These are phyloP conservation scores for Microplitis mediator DNA, from an alignment of 1,140 invertebrate species.

Conservation along the genomic window DNA sequence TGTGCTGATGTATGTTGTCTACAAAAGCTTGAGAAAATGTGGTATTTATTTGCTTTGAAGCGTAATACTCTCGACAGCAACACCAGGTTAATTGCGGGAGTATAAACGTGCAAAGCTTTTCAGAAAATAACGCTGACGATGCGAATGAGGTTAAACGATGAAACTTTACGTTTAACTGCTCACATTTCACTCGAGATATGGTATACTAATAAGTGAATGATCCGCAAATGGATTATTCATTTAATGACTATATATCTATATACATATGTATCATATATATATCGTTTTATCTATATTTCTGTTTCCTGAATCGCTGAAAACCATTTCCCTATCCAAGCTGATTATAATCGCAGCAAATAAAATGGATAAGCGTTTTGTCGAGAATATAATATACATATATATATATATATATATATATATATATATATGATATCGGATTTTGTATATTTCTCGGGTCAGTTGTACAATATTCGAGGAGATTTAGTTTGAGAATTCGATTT, in stretches of 20 bases:
- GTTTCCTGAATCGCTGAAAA: not conserved
- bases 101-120: slow-evolving; percentile 13
- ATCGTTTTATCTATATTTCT: not conserved
- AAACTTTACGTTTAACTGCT: slow-evolving; percentile 17
- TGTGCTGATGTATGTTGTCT: too few species aligned
- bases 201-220: slow-evolving; percentile 9
- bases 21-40: not conserved
- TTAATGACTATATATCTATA: too few species aligned
- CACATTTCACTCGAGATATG: slow-evolving; percentile 3
- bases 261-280: too few species aligned
- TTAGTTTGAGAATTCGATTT: not conserved
- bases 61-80: not conserved
- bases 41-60: slow-evolving; percentile 14
- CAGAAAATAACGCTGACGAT: slow-evolving; percentile 11
- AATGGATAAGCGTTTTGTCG: not conserved
- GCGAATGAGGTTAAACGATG: slow-evolving; percentile 20
- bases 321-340: not conserved
- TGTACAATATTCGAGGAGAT: not conserved
- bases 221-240: not conserved
- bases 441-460: not conserved
- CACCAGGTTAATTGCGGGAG: slow-evolving; percentile 15
- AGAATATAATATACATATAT: not conserved
- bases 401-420: too few species aligned
- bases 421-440: not conserved
- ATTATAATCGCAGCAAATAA: slow-evolving; percentile 6